Base-by-base conservation (phyloP, 2,797 vertebrate genomes). In the Intellagama lesueurii region DNA sequence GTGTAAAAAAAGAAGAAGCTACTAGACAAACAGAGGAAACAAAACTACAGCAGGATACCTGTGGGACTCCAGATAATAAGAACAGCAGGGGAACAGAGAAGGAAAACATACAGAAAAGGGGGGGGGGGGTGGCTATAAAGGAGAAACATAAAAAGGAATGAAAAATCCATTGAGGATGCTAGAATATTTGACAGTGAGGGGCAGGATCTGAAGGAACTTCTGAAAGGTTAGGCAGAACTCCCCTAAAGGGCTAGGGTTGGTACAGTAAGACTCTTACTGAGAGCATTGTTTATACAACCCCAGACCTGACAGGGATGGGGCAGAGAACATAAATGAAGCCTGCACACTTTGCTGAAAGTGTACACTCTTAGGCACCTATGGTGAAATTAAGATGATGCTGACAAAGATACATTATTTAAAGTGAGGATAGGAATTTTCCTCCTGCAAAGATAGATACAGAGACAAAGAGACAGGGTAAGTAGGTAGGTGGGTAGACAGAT, bases 1-100 rank as follows among this genome's bases (percentile, higher is more conserved):
- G 95, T 94, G n/a, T 64, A 14, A 24, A 22, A 40, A 91, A 94
- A 91, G 95, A 92, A 89, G 84, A 44, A 94, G 69, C 86, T 94
- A 90, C 88, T 78, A 93, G 93, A 91, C 87, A 95, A 94, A 95
- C 24, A 89, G 1, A 93, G 85, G 87, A 96, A 96, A 96, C 91
- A 97, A 92, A 95, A 87, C 89, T 92, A 70, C 85, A 94, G 40
- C 90, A 94, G 95, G 87, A 93, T 95, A 95, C 91, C 92, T 92
- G 90, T 95, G 95, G 91, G 93, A 94, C 88, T 90, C 87, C 68
- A 94, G 87, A 95, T 95, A 96, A 96, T 92, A 95, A 83, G 89
- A 96, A 90, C 94, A 96, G 94, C 73, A 47, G 94, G 95, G 94
- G 85, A 92, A 95, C 89, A 87, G 70, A 91, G 85, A 94, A 92